Evolutionary conservation across 1,140 invertebrate genomes (phyloP).

Genomic region (Drosophila pruinosa): DNA sequence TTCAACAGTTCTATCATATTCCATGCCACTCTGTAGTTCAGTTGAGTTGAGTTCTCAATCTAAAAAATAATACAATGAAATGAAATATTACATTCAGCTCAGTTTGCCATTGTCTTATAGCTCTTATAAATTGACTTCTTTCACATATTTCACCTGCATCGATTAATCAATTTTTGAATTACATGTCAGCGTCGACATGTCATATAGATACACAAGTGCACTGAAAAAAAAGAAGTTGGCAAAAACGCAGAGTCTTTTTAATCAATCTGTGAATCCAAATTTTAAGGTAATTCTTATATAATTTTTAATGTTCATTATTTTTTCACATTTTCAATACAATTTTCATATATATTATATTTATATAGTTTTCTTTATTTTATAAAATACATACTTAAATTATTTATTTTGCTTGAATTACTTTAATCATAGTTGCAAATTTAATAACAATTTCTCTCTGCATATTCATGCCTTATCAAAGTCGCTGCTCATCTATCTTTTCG

Average conservation of each 20-base stretch:
- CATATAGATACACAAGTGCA: not conserved
- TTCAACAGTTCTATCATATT: not conserved
- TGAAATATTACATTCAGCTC: not conserved
- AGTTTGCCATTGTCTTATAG: not conserved
- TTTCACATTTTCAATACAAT: too few relatives aligned
- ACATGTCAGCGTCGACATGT: slow-evolving; percentile 8
- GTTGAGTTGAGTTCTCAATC: not conserved
- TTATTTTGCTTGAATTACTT: too few relatives aligned
- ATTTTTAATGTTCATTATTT: not conserved
- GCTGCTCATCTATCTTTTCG: slow-evolving; percentile 22
- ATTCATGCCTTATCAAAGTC: not conserved
- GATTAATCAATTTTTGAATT: slow-evolving; percentile 36
- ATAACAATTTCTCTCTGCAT: not conserved
- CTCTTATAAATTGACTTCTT: slow-evolving; percentile 19
- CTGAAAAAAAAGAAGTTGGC: not conserved
- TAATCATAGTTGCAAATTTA: too few relatives aligned
- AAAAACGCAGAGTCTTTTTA: not conserved
- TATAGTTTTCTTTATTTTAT: too few relatives aligned
- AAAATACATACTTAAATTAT: too few relatives aligned
- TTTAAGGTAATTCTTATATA: too few relatives aligned
- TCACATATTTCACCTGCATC: slow-evolving; percentile 4
- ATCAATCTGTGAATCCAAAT: not conserved
- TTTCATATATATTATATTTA: too few relatives aligned
- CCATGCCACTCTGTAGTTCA: not conserved
- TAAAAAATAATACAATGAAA: not conserved